Percentiles rank a stretch among this genome's conserved stretches.
phyloP scores from a whole-genome alignment of 2,797 vertebrate species.

The Acestrorhynchus altus region DNA sequence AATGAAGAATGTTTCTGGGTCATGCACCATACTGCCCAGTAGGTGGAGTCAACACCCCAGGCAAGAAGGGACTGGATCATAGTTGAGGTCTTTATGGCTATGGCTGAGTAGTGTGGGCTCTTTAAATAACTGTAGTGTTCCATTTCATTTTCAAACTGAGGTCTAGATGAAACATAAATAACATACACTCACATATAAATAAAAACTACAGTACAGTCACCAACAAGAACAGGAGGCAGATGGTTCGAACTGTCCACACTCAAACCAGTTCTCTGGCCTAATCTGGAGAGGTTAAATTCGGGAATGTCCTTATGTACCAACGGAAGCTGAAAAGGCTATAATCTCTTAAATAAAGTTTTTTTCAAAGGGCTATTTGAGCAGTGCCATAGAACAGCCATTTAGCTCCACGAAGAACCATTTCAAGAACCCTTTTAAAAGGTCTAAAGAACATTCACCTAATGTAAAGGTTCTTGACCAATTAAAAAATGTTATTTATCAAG shows the following conservation, averaged over 20 bases:
- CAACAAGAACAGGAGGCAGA: not conserved
- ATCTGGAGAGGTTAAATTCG: not conserved
- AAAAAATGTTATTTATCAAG: too few species aligned
- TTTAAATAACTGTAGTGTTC: constrained; percentile 27
- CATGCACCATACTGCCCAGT: constrained; percentile 16
- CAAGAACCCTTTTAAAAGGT: too few species aligned
- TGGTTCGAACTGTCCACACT: not conserved
- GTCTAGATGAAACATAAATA: constrained; percentile 26
- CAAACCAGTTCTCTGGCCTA: not conserved
- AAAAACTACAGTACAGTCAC: constrained; percentile 17
- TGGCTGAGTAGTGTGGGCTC: constrained; percentile 5
- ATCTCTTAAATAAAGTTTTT: too few species aligned
- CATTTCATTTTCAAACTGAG: constrained; percentile 1
- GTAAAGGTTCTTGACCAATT: too few species aligned
- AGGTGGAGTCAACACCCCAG: constrained; percentile 40
- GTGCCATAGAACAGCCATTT: too few species aligned
- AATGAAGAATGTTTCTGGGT: constrained; percentile 7
- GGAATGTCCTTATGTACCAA: not conserved
- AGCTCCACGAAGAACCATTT: too few species aligned
- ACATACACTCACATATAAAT: constrained; percentile 27
- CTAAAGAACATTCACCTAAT: too few species aligned
- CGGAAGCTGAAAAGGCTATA: not conserved
- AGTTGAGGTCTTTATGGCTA: constrained; percentile 28
- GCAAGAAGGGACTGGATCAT: not conserved
- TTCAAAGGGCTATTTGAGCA: too few species aligned